A percentile compares a stretch with the other conserved stretches of the same genome.
Conservation (phyloP, 1,140 invertebrate genomes). For the Cataglyphis hispanica region DNA sequence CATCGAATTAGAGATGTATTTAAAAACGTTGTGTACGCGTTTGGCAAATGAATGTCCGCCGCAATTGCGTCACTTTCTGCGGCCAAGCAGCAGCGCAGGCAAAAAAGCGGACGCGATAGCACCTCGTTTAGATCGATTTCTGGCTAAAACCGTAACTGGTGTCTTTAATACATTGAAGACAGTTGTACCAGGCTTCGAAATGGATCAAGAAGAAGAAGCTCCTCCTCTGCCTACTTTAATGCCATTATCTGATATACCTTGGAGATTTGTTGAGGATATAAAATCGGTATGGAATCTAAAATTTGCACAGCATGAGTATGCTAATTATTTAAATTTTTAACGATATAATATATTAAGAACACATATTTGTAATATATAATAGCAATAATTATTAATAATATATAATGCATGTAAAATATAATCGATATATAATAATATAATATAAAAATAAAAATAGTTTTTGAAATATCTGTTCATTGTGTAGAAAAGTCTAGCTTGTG, state of each 20-base stretch:
- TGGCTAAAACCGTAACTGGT: conserved; percentile 83
- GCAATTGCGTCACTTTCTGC: conserved; percentile 82
- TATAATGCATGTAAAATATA: too few species aligned
- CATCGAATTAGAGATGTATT: conserved; percentile 81
- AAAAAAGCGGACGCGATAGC: conserved; percentile 83
- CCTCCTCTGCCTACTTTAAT: conserved; percentile 80
- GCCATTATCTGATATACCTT: conserved; percentile 83
- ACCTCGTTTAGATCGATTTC: conserved; percentile 82
- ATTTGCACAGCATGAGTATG: background rate
- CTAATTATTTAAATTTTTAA: conserved; percentile 10
- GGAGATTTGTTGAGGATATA: conserved; percentile 83
- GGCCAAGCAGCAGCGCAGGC: conserved; percentile 78
- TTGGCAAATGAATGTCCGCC: conserved; percentile 80
- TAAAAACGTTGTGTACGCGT: conserved; percentile 80
- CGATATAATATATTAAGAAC: background rate
- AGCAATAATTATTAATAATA: conserved; percentile 3
- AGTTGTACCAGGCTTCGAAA: conserved; percentile 84
- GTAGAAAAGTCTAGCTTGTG: conserved; percentile 74
- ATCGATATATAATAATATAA: conserved; percentile 59
- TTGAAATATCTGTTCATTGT: conserved; percentile 20
- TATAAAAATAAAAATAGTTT: background rate
- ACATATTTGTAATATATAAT: conserved; percentile 11
- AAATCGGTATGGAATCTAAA: conserved; percentile 77
- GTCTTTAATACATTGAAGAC: conserved; percentile 83
- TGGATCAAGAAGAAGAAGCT: conserved; percentile 82